Percentiles rank a stretch among this genome's conserved stretches.
These are phyloP conservation scores for Vespertilio murinus DNA, from an alignment of 2,797 vertebrate genomes.

Conservation along the genomic window DNA sequence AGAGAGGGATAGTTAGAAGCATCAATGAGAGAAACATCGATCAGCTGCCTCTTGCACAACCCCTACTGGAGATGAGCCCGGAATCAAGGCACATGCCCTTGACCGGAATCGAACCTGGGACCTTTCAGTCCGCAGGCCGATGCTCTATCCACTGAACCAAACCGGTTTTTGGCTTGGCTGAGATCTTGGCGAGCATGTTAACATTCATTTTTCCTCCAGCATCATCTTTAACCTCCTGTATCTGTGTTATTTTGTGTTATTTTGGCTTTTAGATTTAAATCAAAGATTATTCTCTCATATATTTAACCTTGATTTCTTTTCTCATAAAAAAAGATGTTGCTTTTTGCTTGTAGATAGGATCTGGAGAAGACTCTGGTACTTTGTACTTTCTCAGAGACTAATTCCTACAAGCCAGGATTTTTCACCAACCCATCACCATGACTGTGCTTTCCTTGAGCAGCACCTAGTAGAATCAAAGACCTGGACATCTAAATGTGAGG, in stretches of 20 bases:
- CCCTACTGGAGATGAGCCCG: no score
- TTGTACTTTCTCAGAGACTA: background rate
- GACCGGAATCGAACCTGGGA: no score
- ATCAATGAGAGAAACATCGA: no score
- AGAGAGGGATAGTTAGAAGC: no score
- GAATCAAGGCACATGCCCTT: no score
- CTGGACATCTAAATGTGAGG: background rate
- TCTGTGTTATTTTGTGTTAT: background rate
- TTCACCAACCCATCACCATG: background rate
- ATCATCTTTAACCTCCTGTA: background rate
- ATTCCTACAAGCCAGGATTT: background rate
- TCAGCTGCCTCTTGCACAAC: no score
- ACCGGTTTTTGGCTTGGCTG: no score
- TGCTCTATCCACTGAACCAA: no score
- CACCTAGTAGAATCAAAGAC: background rate
- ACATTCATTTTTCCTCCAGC: accelerated
- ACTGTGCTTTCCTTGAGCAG: background rate
- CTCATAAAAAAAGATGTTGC: background rate
- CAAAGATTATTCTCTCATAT: background rate
- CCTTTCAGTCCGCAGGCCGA: no score
- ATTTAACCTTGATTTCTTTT: background rate
- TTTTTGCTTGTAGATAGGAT: background rate
- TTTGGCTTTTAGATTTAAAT: background rate
- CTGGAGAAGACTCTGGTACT: background rate
- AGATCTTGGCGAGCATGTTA: background rate